Evolutionary conservation across 2,888 invertebrate species (phyloP).

Genomic region (Hirtodrosophila histrioides): DNA sequence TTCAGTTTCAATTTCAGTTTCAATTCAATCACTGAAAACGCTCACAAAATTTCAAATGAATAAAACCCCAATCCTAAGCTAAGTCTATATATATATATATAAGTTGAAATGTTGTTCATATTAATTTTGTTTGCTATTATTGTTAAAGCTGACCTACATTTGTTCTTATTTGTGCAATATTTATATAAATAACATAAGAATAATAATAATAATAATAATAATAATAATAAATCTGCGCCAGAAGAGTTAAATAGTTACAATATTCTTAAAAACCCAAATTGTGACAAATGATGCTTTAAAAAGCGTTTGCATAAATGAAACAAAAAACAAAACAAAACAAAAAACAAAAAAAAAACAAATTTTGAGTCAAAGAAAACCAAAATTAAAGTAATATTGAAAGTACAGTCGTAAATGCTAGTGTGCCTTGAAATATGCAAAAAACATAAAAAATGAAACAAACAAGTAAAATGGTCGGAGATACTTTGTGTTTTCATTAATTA

Average conservation of each 20-base stretch:
- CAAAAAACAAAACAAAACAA: conserved; percentile 16
- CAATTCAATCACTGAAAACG: conserved; percentile 76
- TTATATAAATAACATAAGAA: conserved; percentile 68
- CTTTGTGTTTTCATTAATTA: conserved; percentile 45
- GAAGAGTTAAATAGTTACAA: conserved; percentile 40
- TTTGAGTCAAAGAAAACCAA: conserved; percentile 45
- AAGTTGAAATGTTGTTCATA: conserved; percentile 72
- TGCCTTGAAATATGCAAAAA: conserved; percentile 81
- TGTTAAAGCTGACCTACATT: conserved; percentile 70
- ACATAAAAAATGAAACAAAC: conserved; percentile 32
- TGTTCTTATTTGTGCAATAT: conserved; percentile 78
- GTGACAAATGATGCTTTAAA: conserved; percentile 50
- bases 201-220: conserved; percentile 58
- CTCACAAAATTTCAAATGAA: conserved; percentile 52
- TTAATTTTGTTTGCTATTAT: conserved; percentile 60
- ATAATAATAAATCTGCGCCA: conserved; percentile 48
- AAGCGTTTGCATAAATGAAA: conserved; percentile 20
- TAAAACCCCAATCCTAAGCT: conserved; percentile 57
- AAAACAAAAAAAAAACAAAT: conserved; percentile 25
- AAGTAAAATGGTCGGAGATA: conserved; percentile 25
- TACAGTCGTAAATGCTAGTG: conserved; percentile 81
- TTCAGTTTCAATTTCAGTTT: conserved; percentile 20
- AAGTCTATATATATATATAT: conserved; percentile 57
- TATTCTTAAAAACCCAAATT: conserved; percentile 43
- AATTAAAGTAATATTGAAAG: conserved; percentile 63